A percentile compares a stretch with the other conserved stretches of the same genome.
Conservation (phyloP, 2,888 invertebrate genomes). For the Agrochola circellaris region DNA sequence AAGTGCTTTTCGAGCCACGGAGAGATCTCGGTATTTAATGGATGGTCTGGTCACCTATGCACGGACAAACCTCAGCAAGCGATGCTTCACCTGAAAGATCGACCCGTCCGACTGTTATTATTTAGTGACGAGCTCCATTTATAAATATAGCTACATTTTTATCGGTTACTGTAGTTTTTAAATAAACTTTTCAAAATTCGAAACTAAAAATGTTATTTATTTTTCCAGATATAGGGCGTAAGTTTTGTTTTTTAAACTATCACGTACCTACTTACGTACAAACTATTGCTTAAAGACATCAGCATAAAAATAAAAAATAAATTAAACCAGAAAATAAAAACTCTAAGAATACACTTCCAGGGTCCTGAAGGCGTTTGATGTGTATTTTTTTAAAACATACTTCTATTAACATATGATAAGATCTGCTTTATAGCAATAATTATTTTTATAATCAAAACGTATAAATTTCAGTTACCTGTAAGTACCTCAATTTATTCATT, state of each 20-base stretch:
- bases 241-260: not conserved
- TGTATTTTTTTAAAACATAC: not conserved
- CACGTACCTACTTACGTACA: not conserved
- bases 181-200: not conserved
- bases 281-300: no score
- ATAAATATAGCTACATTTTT: not conserved
- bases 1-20: no score
- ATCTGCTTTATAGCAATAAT: no score
- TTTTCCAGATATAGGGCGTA: conserved; percentile 5
- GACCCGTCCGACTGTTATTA: not conserved
- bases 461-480: not conserved
- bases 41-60: not conserved
- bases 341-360: not conserved
- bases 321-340: no score
- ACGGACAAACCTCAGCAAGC: not conserved
- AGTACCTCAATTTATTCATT: not conserved
- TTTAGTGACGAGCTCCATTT: not conserved
- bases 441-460: not conserved
- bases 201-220: not conserved
- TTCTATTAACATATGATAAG: not conserved
- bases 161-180: not conserved
- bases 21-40: not conserved
- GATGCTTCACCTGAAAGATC: not conserved
- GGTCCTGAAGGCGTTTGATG: not conserved
- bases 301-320: not conserved